phyloP scores from a whole-genome alignment of 2,797 vertebrate species.

The Xenopus petersii region DNA sequence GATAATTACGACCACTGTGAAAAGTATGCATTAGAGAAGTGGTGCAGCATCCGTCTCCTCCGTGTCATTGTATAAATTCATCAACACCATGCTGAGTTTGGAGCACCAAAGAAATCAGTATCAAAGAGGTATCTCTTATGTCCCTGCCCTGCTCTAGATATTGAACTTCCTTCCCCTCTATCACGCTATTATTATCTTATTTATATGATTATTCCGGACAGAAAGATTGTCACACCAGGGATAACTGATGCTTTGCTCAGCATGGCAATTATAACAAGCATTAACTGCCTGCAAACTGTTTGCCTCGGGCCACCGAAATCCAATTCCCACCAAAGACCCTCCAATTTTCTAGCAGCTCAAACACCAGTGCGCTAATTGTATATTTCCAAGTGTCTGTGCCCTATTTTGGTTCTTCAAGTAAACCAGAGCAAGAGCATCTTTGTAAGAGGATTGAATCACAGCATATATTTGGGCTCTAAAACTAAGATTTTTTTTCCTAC shows the following conservation, averaged over 20 bases:
- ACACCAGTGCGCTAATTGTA: not conserved
- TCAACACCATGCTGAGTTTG: constrained; percentile 2
- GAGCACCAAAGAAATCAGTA: not conserved
- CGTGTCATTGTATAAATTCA: not conserved
- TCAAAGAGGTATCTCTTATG: not conserved
- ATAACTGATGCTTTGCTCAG: constrained; percentile 22
- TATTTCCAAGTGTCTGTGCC: not conserved
- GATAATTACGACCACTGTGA: not conserved
- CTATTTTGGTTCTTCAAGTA: not conserved
- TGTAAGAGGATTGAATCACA: too few species aligned
- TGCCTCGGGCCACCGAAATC: constrained; percentile 10
- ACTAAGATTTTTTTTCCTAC: too few species aligned
- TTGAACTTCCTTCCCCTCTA: not conserved
- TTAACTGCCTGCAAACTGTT: constrained; percentile 20
- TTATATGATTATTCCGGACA: constrained; percentile 23
- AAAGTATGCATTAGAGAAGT: not conserved
- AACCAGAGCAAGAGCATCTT: too few species aligned
- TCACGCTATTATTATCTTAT: constrained; percentile 9
- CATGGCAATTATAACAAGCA: constrained; percentile 20
- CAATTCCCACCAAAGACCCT: constrained; percentile 8
- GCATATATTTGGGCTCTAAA: too few species aligned
- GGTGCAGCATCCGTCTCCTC: not conserved
- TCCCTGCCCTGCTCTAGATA: not conserved
- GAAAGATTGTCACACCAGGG: constrained; percentile 9
- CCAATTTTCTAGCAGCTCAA: constrained; percentile 2